Evolutionary conservation across 2,888 invertebrate genomes (phyloP), one percentile per base, ranked within the genome.

Genomic region (Drosophila vallismaia): DNA sequence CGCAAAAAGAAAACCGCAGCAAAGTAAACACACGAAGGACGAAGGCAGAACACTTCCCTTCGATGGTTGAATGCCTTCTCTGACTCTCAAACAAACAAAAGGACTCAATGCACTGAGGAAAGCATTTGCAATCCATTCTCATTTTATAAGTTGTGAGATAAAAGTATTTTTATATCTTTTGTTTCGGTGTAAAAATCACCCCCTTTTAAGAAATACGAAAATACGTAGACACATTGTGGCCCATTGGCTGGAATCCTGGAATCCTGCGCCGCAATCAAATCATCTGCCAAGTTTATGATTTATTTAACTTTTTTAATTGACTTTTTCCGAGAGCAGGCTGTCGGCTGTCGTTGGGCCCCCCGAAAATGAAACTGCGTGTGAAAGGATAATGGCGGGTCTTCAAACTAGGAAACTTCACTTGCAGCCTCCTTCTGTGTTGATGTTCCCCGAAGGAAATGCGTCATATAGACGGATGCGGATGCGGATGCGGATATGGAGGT

Each of bases 291-390:
- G 87, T 80, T 90, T 90, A 90, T 90, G 90, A 90, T 90, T 90
- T 90, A 90, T 90, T 90, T 89, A 90, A 90, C 90, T 89, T 90
- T 90, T 90, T 90, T 90, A 90, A 90, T 90, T 90, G 90, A 90
- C 90, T 90, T 90, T 90, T 90, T 90, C 90, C 90, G 78, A 81
- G 77, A 76, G 53, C 54, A 6, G 74, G 29, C 4, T 54, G 58
- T 5, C 36, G n/a, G 33, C 10, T 33, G 33, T 10, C 33, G 33
- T 10, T 33, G 33, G 31, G 31, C 57, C 66, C 63, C 58, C 66
- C 66, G 19, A 53, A 48, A 50, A 59, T 54, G 38, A 26, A 31
- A 45, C 90, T 90, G 89, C 88, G 86, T 90, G 85, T 88, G 88
- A 90, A 89, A 89, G 86, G 86, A 86, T 86, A 86, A 86, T 86